Evolutionary conservation across 2,888 invertebrate species (phyloP).

Genomic region (Drosophila setosimentum): DNA sequence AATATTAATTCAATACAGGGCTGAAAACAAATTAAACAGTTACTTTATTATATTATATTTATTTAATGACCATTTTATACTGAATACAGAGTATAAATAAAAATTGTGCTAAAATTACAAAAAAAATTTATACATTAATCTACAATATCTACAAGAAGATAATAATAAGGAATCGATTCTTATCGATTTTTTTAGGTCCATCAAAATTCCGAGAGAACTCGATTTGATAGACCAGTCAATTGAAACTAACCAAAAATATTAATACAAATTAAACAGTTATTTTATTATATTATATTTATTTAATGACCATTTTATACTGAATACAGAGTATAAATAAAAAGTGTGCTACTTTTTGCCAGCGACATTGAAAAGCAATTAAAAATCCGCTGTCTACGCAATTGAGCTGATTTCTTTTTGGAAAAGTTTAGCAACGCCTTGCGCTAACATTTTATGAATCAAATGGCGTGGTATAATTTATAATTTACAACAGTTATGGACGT

Average conservation of each 20-base stretch:
- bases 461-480: constrained; percentile 45
- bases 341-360: constrained; percentile 4
- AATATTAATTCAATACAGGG: no score
- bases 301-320: not conserved
- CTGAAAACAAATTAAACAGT: not conserved
- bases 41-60: not conserved
- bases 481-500: constrained; percentile 48
- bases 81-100: constrained; percentile 10
- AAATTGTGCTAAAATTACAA: no score
- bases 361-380: constrained; percentile 57
- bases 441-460: constrained; percentile 33
- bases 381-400: constrained; percentile 39
- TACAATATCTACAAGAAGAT: not conserved
- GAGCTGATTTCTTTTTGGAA: constrained; percentile 34
- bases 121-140: no score
- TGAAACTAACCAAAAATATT: not conserved
- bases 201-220: not conserved
- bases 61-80: not conserved
- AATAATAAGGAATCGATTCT: not conserved
- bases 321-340: constrained; percentile 13
- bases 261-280: not conserved
- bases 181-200: not conserved
- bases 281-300: not conserved
- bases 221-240: not conserved
- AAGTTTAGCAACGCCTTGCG: constrained; percentile 36